Conservation (phyloP, 2,888 invertebrate species). For the Thymelicus acteon region DNA sequence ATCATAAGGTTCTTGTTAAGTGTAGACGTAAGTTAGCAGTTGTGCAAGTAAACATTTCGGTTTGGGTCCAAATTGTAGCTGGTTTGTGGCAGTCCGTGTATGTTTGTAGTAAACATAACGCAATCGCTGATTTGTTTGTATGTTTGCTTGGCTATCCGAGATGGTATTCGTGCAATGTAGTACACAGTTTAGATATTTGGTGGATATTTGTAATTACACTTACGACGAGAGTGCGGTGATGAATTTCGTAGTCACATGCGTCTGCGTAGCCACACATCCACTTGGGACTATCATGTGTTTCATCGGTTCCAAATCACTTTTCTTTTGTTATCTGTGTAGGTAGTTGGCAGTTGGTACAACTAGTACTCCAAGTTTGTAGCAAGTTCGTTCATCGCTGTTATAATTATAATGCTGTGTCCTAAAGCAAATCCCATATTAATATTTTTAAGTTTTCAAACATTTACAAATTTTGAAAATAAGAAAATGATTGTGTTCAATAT, state of each 20-base stretch:
- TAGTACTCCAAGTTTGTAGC: no score
- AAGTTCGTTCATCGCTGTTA: no score
- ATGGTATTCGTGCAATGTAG: constrained; percentile 46
- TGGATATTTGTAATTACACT: constrained; percentile 4
- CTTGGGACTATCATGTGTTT: neutral
- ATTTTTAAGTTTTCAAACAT: no score
- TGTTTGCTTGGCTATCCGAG: constrained; percentile 36
- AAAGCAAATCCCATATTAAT: no score
- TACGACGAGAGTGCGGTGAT: constrained; percentile 38
- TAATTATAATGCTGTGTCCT: no score
- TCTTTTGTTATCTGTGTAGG: no score
- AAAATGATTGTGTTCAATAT: no score
- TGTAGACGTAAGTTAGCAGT: constrained; percentile 52
- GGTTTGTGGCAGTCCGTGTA: constrained; percentile 57
- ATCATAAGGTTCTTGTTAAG: constrained; percentile 24
- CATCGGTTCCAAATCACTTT: no score
- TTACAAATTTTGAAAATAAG: no score
- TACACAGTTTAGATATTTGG: constrained; percentile 24
- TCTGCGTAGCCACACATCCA: no score
- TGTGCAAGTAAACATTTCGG: constrained; percentile 68
- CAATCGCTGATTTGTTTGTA: constrained; percentile 68
- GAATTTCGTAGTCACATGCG: constrained; percentile 6
- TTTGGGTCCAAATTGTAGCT: constrained; percentile 66
- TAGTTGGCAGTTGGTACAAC: no score
- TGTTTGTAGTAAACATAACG: constrained; percentile 65